Evolutionary conservation across 1,140 invertebrate species (phyloP).

Genomic region (Armadillidium nasatum): DNA sequence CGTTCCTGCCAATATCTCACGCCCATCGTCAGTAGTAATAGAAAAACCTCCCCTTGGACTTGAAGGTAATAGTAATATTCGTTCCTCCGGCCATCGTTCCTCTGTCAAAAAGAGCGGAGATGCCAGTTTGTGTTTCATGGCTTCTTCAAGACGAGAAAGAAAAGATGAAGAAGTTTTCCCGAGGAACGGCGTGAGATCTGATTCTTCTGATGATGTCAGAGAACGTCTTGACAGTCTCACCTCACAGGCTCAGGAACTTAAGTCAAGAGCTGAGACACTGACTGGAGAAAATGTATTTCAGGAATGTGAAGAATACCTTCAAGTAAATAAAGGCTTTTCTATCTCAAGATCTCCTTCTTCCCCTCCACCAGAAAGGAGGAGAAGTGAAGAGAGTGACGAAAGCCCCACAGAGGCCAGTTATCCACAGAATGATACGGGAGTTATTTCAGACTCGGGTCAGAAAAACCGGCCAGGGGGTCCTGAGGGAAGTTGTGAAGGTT

Average conservation of each 20-base stretch:
- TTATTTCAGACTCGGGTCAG: slow-evolving; percentile 28
- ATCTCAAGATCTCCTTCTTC: background rate
- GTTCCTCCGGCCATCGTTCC: background rate
- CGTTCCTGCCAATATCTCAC: background rate
- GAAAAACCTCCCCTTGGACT: background rate
- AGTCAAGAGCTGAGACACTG: background rate
- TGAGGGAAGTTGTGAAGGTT: slow-evolving; percentile 44
- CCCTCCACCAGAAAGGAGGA: background rate
- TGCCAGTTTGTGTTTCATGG: background rate
- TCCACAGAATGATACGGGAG: background rate
- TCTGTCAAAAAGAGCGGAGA: background rate
- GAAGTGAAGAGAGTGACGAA: background rate
- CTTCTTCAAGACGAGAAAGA: background rate
- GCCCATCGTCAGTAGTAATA: background rate
- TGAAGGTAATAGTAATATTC: background rate
- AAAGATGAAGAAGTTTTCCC: background rate
- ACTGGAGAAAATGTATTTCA: background rate
- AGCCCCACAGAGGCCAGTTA: background rate
- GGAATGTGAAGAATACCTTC: background rate
- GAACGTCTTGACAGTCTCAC: background rate
- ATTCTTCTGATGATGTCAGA: background rate
- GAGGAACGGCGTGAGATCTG: background rate
- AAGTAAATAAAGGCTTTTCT: background rate
- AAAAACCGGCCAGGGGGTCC: slow-evolving; percentile 44
- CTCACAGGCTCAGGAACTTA: background rate